phyloP scores from a whole-genome alignment of 2,888 invertebrate genomes.

The Drosophila cyrtoloma region DNA sequence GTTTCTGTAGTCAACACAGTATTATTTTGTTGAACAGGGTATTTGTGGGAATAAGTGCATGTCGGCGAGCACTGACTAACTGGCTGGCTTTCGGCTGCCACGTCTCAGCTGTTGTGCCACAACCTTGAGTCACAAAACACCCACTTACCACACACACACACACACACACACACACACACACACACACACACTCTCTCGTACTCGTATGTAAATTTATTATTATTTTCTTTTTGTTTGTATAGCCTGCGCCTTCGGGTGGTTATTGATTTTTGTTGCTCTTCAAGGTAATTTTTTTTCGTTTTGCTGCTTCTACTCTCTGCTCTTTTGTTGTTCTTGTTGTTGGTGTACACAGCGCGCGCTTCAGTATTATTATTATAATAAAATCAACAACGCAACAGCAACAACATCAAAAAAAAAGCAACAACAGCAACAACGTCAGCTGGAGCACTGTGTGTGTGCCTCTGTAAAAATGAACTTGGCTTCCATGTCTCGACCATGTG shows the following conservation, averaged over 20 bases:
- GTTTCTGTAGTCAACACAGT: too few species aligned
- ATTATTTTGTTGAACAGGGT: background rate
- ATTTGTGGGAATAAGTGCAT: background rate
- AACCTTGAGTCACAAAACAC: conserved; percentile 53
- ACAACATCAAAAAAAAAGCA: background rate
- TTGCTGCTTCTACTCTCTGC: conserved; percentile 5
- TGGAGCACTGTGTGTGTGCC: conserved; percentile 3
- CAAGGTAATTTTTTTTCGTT: conserved; percentile 25
- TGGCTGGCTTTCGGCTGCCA: conserved; percentile 41
- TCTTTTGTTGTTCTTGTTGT: conserved; percentile 22
- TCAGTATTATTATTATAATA: conserved; percentile 74
- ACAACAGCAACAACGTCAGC: conserved; percentile 6
- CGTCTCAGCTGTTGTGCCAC: conserved; percentile 61
- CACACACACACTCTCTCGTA: conserved; percentile 3
- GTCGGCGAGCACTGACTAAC: conserved; percentile 20
- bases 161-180: conserved; percentile 10
- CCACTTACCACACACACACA: conserved; percentile 33
- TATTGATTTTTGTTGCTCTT: conserved; percentile 72
- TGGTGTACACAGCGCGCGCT: conserved; percentile 33
- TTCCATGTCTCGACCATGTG: conserved; percentile 56
- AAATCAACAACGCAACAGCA: conserved; percentile 63
- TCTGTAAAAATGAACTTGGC: conserved; percentile 59
- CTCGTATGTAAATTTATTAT: conserved; percentile 11
- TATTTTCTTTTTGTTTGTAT: conserved; percentile 7
- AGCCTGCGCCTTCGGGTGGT: conserved; percentile 64